These are phyloP conservation scores for Drosophila nr. perissopoda DNA, from an alignment of 2,888 invertebrate genomes.

Conservation along the genomic window DNA sequence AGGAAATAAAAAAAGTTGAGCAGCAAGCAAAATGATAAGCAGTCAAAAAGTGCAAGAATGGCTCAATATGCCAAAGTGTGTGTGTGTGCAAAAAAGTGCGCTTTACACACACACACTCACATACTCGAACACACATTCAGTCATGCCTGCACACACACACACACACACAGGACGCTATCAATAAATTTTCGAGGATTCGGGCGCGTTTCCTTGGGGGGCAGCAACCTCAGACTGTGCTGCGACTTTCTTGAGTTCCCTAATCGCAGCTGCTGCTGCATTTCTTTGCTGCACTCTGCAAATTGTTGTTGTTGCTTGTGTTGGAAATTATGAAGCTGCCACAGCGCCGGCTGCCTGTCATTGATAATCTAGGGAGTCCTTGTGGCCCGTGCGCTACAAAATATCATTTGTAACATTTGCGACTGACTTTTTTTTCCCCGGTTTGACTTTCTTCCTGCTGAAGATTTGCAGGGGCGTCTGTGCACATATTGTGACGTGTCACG, in stretches of 20 bases:
- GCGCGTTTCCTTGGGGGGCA: conserved; percentile 60
- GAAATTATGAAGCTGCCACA: conserved; percentile 75
- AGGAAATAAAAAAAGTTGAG: conserved; percentile 43
- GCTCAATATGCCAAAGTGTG: conserved; percentile 18
- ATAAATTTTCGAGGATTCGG: conserved; percentile 55
- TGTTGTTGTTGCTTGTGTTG: conserved; percentile 39
- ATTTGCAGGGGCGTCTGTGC: conserved; percentile 74
- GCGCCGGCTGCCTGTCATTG: conserved; percentile 78
- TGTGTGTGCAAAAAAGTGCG: conserved; percentile 61
- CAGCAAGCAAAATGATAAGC: conserved; percentile 55
- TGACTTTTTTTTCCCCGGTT: conserved; percentile 32
- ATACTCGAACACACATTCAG: conserved; percentile 18
- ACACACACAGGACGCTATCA: conserved; percentile 32
- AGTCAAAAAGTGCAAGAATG: conserved; percentile 73
- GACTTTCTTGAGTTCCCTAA: conserved; percentile 47
- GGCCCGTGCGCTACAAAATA: conserved; percentile 58
- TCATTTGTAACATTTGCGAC: conserved; percentile 53
- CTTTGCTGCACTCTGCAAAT: conserved; percentile 52
- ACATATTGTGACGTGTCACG: conserved; percentile 79
- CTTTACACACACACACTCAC: conserved; percentile 15
- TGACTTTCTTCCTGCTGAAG: conserved; percentile 59
- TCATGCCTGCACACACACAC: conserved; percentile 19
- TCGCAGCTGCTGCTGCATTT: conserved; percentile 63
- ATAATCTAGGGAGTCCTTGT: conserved; percentile 64
- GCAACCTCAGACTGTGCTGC: conserved; percentile 47